A percentile compares a stretch with the other conserved stretches of the same genome.
These are phyloP conservation scores for Zosterops pallidus DNA, from an alignment of 2,113 vertebrate species.

Conservation along the genomic window DNA sequence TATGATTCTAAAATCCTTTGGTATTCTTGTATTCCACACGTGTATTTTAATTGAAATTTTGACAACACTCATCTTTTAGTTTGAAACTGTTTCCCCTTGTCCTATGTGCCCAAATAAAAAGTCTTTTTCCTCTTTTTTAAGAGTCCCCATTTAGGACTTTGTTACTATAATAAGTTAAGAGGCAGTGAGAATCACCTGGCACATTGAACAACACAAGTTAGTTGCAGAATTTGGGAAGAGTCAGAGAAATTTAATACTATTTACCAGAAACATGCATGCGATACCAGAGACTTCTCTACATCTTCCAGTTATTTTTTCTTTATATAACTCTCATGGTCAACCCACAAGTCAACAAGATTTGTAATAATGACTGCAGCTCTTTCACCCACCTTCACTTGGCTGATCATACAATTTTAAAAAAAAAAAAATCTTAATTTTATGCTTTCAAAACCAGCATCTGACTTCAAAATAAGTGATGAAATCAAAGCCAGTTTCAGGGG, in stretches of 20 bases:
- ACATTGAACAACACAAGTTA: background rate
- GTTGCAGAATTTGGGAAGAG: background rate
- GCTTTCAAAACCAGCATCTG: background rate
- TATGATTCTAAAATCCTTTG: background rate
- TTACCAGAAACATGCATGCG: background rate
- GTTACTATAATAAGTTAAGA: background rate
- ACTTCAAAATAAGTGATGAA: background rate
- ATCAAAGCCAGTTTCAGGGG: background rate
- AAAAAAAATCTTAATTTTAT: background rate
- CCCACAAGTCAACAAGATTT: background rate
- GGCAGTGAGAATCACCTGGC: background rate
- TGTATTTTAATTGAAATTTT: background rate
- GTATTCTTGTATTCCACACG: background rate
- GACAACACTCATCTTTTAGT: background rate
- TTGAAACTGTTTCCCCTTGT: background rate
- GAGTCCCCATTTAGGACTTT: background rate
- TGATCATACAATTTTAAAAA: background rate
- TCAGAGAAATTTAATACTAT: background rate
- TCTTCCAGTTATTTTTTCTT: background rate
- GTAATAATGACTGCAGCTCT: background rate
- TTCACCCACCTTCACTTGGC: background rate
- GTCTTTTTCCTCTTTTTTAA: background rate
- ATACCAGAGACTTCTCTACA: background rate
- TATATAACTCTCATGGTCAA: background rate
- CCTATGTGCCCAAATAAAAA: background rate